Percentiles rank a stretch among this genome's conserved stretches.
These are phyloP conservation scores for Wiebesia pumilae DNA, from an alignment of 1,140 invertebrate genomes.

Conservation along the genomic window DNA sequence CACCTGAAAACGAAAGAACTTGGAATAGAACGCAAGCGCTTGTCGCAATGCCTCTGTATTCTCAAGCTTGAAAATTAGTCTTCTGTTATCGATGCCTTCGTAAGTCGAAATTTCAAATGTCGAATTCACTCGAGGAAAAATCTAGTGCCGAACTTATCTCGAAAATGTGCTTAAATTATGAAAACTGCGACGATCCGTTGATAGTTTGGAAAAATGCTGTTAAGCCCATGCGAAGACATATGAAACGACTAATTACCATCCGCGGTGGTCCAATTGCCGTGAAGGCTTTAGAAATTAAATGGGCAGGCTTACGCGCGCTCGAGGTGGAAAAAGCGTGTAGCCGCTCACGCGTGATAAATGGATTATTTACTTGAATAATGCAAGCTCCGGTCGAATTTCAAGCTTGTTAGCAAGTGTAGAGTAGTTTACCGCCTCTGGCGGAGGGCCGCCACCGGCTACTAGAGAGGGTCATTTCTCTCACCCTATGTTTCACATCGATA, in stretches of 20 bases:
- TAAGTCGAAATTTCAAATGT: no score
- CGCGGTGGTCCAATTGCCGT: background rate
- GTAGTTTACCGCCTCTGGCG: slow-evolving; percentile 52
- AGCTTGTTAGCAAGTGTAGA: slow-evolving; percentile 39
- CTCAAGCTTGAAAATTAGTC: no score
- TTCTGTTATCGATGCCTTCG: no score
- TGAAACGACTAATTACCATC: slow-evolving; percentile 30
- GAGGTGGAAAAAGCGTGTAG: slow-evolving; percentile 9
- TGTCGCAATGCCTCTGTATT: no score
- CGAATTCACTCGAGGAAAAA: no score
- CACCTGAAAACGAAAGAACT: no score
- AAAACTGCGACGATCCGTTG: background rate
- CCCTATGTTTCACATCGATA: slow-evolving; percentile 52
- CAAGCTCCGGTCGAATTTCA: slow-evolving; percentile 48
- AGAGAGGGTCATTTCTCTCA: slow-evolving; percentile 42
- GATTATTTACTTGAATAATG: slow-evolving; percentile 54
- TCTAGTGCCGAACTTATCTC: no score
- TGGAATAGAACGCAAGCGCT: no score
- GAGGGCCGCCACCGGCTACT: slow-evolving; percentile 9
- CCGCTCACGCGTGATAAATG: slow-evolving; percentile 45
- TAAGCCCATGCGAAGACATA: background rate
- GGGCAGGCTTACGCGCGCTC: slow-evolving; percentile 1
- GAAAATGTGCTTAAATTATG: no score
- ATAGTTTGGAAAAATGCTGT: background rate
- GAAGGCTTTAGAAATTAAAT: slow-evolving; percentile 44